Base-by-base conservation (phyloP, 2,797 vertebrate genomes). In the Hemitrygon akajei region DNA sequence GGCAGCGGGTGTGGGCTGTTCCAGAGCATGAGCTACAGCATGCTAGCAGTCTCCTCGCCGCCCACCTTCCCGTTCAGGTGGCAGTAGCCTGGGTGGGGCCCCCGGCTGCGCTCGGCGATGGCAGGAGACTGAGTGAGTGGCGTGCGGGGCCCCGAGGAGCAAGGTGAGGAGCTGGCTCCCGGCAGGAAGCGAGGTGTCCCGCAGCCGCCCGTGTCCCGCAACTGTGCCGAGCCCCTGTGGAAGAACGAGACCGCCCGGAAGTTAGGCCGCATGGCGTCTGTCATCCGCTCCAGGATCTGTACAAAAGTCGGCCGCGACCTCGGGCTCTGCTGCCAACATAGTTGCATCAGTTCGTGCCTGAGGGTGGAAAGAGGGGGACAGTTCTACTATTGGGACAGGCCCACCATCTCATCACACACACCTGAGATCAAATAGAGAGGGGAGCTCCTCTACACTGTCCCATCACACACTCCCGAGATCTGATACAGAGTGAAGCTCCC, bases 291-390 rank as follows among this genome's bases (percentile, higher is more conserved):
- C 95, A 97, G 95, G 58, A 97, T 96, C 94, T 96, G 95, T 34
- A 95, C 0, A 94, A 97, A 97, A 79, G 96, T 95, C 0, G 97
- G 97, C 0, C 97, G 96, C 63, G 96, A 96, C 34, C 96, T 97
- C 0, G 97, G 97, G 93, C 96, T 97, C 94, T 97, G 96, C 94
- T 96, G 96, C 97, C 97, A 97, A 95, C 97, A 97, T 94, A 94
- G 94, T 12, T 94, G 94, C 97, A 97, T 97, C 95, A 97, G 95
- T 82, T 97, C 95, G 0, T 96, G 96, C 47, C 97, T 97, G 94
- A 6, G 10, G 0, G 0, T 20, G 9, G 0, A 18, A 11, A n/a
- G 66, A 34, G 5, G n/a, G 66, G 6, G 63, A 3, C 63, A 66
- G 63, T 66, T 14, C 63, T 14, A 66, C 14, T 7, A 66, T 7